Conservation (phyloP, 2,888 invertebrate species). For the Noctua pronuba region DNA sequence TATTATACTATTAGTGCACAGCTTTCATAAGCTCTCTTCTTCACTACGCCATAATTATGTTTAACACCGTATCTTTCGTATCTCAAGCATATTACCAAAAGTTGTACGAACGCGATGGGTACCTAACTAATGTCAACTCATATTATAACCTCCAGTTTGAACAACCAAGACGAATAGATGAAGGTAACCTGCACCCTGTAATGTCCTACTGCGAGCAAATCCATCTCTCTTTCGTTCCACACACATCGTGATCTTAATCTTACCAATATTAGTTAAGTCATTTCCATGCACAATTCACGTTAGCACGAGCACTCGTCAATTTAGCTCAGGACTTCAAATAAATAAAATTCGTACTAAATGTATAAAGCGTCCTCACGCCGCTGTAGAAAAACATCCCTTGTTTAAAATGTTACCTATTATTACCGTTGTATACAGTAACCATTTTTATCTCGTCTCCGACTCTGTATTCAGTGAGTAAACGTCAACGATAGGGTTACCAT, state of each 20-base stretch:
- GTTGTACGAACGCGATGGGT: not conserved
- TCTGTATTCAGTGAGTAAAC: slow-evolving; percentile 69
- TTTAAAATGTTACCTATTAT: slow-evolving; percentile 69
- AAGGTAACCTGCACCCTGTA: not conserved
- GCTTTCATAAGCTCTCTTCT: not conserved
- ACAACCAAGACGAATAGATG: not conserved
- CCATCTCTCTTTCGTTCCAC: not conserved
- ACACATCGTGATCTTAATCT: not conserved
- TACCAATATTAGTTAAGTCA: not conserved
- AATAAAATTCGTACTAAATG: slow-evolving; percentile 2
- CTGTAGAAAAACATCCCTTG: slow-evolving; percentile 52
- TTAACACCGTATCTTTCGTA: not conserved
- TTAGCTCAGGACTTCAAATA: slow-evolving; percentile 4
- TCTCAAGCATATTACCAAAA: not conserved
- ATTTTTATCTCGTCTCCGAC: slow-evolving; percentile 67
- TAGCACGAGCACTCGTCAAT: not conserved
- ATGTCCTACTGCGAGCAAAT: not conserved
- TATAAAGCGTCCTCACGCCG: slow-evolving; percentile 39
- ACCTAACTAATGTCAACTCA: not conserved
- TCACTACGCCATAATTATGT: not conserved
- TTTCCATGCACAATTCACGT: not conserved
- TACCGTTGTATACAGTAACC: slow-evolving; percentile 63
- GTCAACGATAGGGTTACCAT: slow-evolving; percentile 64
- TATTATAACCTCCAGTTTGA: not conserved
- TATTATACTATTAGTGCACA: not conserved